phyloP scores from a whole-genome alignment of 2,113 vertebrate genomes.

The Oryzias javanicus region DNA sequence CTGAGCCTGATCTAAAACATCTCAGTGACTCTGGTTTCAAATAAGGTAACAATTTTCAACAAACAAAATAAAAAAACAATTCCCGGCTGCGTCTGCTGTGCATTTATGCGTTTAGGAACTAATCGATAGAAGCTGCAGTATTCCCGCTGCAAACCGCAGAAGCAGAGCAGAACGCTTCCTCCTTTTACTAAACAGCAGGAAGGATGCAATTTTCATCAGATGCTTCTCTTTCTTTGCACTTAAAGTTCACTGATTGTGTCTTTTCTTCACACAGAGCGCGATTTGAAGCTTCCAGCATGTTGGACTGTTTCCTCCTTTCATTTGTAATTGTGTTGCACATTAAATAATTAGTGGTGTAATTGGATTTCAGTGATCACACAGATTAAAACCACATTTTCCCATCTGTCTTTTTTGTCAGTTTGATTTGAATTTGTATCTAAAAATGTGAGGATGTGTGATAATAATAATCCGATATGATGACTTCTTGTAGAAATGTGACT shows the following conservation, averaged over 20 bases:
- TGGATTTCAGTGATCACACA: constrained; percentile 8
- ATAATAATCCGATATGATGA: too few species aligned
- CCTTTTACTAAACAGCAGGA: not conserved
- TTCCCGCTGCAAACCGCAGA: not conserved
- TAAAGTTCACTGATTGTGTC: too few species aligned
- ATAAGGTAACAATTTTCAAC: too few species aligned
- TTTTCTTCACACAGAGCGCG: not conserved
- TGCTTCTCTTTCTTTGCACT: not conserved
- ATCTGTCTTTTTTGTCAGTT: not conserved
- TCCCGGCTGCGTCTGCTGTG: not conserved
- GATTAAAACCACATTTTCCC: constrained; percentile 15
- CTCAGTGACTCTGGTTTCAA: too few species aligned
- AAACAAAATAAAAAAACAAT: too few species aligned
- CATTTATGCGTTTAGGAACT: not conserved
- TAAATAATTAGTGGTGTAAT: not conserved
- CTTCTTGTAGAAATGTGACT: not conserved
- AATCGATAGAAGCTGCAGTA: too few species aligned
- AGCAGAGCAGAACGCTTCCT: not conserved
- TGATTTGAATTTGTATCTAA: too few species aligned
- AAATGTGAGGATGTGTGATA: not conserved
- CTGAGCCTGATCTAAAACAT: too few species aligned
- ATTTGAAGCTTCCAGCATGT: not conserved
- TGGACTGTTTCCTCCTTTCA: not conserved
- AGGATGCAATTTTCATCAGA: constrained; percentile 4
- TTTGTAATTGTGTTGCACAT: not conserved